A percentile compares a stretch with the other conserved stretches of the same genome.
These are phyloP conservation scores for Chaetodon auriga DNA, from an alignment of 2,113 vertebrate genomes.

Conservation along the genomic window DNA sequence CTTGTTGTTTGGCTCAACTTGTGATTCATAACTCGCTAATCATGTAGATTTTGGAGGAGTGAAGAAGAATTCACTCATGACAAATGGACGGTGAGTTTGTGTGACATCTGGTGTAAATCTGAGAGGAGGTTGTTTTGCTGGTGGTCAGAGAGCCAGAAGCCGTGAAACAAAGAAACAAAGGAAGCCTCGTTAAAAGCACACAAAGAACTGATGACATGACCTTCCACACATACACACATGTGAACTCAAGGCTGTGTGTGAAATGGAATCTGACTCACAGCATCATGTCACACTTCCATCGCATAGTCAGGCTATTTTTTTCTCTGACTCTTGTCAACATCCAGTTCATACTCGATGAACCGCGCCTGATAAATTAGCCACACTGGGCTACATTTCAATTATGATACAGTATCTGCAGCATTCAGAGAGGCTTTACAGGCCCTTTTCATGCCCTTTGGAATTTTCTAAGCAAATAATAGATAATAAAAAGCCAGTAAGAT, in stretches of 20 bases:
- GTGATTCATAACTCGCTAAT: slow-evolving; percentile 32
- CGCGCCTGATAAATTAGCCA: background rate
- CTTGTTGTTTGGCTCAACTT: slow-evolving; percentile 21
- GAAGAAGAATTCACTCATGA: slow-evolving; percentile 1
- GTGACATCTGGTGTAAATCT: background rate
- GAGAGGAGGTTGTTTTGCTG: slow-evolving; percentile 8
- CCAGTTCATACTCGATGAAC: background rate
- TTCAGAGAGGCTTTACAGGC: background rate
- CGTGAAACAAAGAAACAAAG: slow-evolving; percentile 7
- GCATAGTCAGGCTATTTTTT: slow-evolving; percentile 8
- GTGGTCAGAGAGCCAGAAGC: slow-evolving; percentile 24
- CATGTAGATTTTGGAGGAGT: slow-evolving; percentile 2
- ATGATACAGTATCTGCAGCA: background rate
- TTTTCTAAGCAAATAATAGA: background rate
- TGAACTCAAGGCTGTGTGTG: slow-evolving; percentile 22
- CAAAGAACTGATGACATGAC: slow-evolving; percentile 9
- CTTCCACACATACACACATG: background rate
- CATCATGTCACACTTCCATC: slow-evolving; percentile 39
- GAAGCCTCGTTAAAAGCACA: background rate
- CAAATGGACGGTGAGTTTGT: background rate
- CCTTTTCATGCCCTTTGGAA: background rate
- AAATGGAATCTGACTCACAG: slow-evolving; percentile 36
- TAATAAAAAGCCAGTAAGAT: background rate
- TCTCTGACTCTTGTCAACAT: slow-evolving; percentile 16
- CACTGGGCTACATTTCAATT: background rate